Evolutionary conservation across 2,797 vertebrate species (phyloP).

Genomic region (Hirundo rustica): DNA sequence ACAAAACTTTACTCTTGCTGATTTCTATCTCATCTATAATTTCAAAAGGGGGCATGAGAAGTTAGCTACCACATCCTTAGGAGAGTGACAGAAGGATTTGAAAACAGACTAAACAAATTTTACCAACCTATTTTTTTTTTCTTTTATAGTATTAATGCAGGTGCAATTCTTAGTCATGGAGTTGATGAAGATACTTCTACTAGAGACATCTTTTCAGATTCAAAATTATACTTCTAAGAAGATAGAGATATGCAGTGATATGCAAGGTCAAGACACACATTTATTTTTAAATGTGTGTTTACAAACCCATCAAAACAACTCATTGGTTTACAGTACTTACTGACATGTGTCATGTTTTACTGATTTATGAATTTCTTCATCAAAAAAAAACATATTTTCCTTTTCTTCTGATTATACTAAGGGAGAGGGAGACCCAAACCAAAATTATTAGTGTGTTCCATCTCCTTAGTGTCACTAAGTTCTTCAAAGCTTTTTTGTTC

Average conservation of each 20-base stretch:
- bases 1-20: not conserved
- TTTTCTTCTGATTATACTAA: not conserved
- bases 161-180: not conserved
- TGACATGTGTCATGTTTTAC: not conserved
- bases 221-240: not conserved
- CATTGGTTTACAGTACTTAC: not conserved
- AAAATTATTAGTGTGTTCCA: not conserved
- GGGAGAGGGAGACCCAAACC: not conserved
- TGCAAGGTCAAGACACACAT: not conserved
- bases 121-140: fast-evolving
- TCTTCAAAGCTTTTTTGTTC: not conserved
- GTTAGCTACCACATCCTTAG: not conserved
- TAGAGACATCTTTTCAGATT: not conserved
- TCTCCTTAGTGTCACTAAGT: not conserved
- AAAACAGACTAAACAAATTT: not conserved
- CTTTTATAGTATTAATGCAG: not conserved
- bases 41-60: not conserved
- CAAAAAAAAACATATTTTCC: not conserved
- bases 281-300: not conserved
- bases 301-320: not conserved
- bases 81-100: not conserved
- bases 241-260: not conserved
- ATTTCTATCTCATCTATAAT: not conserved
- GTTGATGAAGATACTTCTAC: not conserved
- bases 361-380: not conserved